Conservation (phyloP, 92 coral and sea anemone species). For the Actinostola sp. region DNA sequence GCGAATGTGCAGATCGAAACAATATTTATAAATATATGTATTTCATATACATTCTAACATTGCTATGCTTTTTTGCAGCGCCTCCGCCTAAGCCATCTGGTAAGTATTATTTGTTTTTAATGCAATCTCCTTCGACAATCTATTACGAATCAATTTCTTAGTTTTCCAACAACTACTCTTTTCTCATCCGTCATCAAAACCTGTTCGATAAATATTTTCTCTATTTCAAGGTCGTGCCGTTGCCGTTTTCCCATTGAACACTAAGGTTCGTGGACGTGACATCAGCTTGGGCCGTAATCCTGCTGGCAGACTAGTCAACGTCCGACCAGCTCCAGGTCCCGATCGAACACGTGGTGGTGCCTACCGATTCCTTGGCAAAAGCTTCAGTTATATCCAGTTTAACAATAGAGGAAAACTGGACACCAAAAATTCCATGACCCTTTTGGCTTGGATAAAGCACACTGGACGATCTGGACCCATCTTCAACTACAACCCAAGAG, state of each 20-base stretch:
- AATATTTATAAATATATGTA: too few relatives aligned
- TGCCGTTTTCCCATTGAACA: slow-evolving; percentile 62
- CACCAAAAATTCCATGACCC: too few relatives aligned
- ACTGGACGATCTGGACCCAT: slow-evolving; percentile 75
- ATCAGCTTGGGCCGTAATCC: slow-evolving; percentile 57
- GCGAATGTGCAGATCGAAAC: too few relatives aligned
- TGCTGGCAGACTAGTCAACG: slow-evolving; percentile 18
- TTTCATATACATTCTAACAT: too few relatives aligned
- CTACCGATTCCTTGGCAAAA: slow-evolving; percentile 53
- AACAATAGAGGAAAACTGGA: slow-evolving; percentile 57
- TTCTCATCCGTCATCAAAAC: too few relatives aligned
- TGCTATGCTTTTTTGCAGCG: too few relatives aligned
- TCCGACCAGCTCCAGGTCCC: slow-evolving; percentile 56
- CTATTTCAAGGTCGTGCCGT: slow-evolving; percentile 29
- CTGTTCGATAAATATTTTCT: too few relatives aligned
- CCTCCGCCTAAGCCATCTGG: too few relatives aligned
- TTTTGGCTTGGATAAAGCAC: slow-evolving; percentile 72
- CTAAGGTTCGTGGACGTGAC: slow-evolving; percentile 36
- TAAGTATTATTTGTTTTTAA: too few relatives aligned
- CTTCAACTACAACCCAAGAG: slow-evolving; percentile 61
- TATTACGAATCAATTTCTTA: too few relatives aligned
- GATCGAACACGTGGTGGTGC: slow-evolving; percentile 56
- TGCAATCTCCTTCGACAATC: too few relatives aligned
- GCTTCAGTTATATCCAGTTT: slow-evolving; percentile 64
- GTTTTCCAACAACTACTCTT: too few relatives aligned